Evolutionary conservation across 1,140 invertebrate genomes (phyloP).

Genomic region (Caenorhabditis latens): DNA sequence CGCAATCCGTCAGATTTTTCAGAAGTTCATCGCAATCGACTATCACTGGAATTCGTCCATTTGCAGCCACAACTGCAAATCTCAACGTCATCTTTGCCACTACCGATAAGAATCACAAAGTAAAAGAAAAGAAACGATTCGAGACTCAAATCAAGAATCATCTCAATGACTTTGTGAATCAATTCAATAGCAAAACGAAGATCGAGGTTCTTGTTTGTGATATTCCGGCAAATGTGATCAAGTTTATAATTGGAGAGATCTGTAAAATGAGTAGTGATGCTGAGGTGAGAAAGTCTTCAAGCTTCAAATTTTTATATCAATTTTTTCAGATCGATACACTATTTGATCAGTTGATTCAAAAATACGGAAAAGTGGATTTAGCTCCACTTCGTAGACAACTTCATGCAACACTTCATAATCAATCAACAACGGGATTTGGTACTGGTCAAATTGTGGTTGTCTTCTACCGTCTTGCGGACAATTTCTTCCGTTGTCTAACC

Average conservation of each 20-base stretch:
- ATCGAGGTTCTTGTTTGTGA: slow-evolving; percentile 51
- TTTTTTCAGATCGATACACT: background rate
- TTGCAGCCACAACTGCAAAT: background rate
- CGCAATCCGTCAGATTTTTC: slow-evolving; percentile 17
- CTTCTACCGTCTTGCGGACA: background rate
- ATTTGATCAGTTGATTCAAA: slow-evolving; percentile 25
- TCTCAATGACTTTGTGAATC: background rate
- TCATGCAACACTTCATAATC: background rate
- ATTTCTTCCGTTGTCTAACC: slow-evolving; percentile 43
- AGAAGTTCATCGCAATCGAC: background rate
- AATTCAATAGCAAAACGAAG: slow-evolving; percentile 2
- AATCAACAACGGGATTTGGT: background rate
- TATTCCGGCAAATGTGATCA: slow-evolving; percentile 37
- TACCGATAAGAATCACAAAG: slow-evolving; percentile 16
- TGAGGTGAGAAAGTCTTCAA: background rate
- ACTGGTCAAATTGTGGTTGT: background rate
- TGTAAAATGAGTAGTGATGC: background rate
- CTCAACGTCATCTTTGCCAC: slow-evolving; percentile 18
- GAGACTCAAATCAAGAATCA: slow-evolving; percentile 27
- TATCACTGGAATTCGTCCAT: background rate
- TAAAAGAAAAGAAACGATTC: slow-evolving; percentile 19
- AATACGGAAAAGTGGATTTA: slow-evolving; percentile 29
- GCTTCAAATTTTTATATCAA: background rate
- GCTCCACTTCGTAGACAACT: background rate
- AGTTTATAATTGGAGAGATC: slow-evolving; percentile 52